phyloP scores from a whole-genome alignment of 2,888 invertebrate species.

The Antheraea assamensis region DNA sequence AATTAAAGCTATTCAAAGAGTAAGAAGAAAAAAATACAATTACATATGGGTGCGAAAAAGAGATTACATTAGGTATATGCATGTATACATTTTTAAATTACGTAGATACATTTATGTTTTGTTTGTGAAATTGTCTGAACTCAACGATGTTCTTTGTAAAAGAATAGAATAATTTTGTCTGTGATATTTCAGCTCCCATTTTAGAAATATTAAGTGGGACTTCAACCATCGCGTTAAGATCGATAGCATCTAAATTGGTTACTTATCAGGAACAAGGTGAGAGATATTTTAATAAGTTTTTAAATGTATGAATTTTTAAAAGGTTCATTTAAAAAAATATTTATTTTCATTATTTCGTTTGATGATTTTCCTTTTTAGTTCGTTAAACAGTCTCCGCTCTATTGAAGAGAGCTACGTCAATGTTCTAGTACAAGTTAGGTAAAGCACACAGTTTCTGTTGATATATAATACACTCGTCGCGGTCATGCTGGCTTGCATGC shows the following conservation, averaged over 20 bases:
- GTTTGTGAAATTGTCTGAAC: background rate
- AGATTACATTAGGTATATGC: no score
- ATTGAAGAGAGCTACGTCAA: no score
- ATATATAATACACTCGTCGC: no score
- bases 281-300: constrained; percentile 29
- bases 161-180: constrained; percentile 10
- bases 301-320: background rate
- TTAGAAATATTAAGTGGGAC: constrained; percentile 88
- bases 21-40: no score
- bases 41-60: no score
- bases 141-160: background rate
- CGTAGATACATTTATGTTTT: background rate
- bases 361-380: background rate
- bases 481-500: no score
- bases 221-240: constrained; percentile 86
- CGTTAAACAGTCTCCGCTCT: no score
- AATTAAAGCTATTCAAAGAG: no score
- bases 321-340: background rate
- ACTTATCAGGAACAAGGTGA: constrained; percentile 87
- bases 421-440: no score
- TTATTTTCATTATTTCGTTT: background rate
- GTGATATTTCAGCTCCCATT: constrained; percentile 81
- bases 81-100: no score
- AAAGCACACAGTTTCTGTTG: no score
- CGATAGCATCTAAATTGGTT: constrained; percentile 88